Percentiles rank a stretch among this genome's conserved stretches.
phyloP scores from a whole-genome alignment of 2,888 invertebrate species.

The Andrena chrysosceles region DNA sequence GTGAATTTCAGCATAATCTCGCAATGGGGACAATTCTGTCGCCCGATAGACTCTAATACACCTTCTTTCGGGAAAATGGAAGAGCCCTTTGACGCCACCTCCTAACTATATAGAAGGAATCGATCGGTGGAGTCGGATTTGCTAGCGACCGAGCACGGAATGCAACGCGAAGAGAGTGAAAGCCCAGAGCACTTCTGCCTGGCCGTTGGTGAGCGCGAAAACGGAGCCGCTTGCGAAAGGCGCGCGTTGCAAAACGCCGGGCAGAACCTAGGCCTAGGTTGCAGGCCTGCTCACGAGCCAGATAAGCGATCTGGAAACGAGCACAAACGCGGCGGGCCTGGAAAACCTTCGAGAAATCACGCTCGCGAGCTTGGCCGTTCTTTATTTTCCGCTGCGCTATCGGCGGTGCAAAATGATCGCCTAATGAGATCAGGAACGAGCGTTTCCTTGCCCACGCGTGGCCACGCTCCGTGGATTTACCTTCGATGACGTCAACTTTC shows the following conservation, averaged over 20 bases:
- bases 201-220: conserved; percentile 30
- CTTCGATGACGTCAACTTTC: too few relatives aligned
- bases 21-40: too few relatives aligned
- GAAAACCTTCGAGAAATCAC: conserved; percentile 47
- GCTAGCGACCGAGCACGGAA: not conserved
- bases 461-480: not conserved
- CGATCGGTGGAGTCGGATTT: not conserved
- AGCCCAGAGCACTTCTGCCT: conserved; percentile 42
- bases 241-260: conserved; percentile 72
- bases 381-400: not conserved
- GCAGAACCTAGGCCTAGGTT: conserved; percentile 61
- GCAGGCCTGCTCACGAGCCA: conserved; percentile 26
- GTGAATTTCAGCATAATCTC: too few relatives aligned
- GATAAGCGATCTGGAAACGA: conserved; percentile 55
- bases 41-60: too few relatives aligned
- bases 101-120: too few relatives aligned
- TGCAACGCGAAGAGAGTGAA: conserved; percentile 36
- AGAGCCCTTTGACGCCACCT: too few relatives aligned
- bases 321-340: conserved; percentile 7
- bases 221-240: conserved; percentile 74
- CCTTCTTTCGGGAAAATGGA: too few relatives aligned
- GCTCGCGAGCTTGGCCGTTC: conserved; percentile 27
- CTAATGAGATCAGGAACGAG: conserved; percentile 20
- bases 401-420: conserved; percentile 57
- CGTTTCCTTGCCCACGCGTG: not conserved